Evolutionary conservation across 1,140 invertebrate genomes (phyloP), one percentile per base, ranked within the genome.

Genomic region (Lasioglossum baleicum): DNA sequence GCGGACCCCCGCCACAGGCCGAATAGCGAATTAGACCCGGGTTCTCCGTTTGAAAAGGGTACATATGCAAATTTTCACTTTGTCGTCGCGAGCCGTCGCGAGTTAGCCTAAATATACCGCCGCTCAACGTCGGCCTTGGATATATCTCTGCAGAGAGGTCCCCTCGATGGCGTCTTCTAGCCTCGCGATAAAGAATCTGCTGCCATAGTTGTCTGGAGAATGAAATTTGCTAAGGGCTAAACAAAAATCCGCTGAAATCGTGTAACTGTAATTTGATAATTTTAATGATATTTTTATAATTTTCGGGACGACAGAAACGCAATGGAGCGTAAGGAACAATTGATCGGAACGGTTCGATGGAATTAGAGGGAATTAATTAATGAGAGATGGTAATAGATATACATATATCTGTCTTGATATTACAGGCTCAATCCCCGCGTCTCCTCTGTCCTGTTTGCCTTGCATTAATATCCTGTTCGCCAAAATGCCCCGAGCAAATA

Each of bases 61-160:
- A 56, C 65, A 58, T 79, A 83, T 83, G 82, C 53, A 79, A 78
- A 83, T 83, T 74, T 71, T 83, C 74, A 83, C 70, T 81, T 81
- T 81, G 78, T 56, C 64, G 53, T 63, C 60, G 31, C 53, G 40
- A 31, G 35, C 60, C 35, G 51, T 44, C 58, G 44, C 58, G 42
- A 64, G 56, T 73, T 79, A 44, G 67, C 35, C n/a, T 26, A 31
- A 26, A 65, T 35, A 65, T 42, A 51, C 26, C 17, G 63, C 17
- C 17, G 71, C 7, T 58, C 22, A 8, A 7, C 17, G 7, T 42
- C 22, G 79, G 35, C 58, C 7, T 35, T 42, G 40, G 64, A 51
- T 20, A 81, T 48, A 64, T 65, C 44, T 66, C 61, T 13, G 31
- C 3, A 7, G 53, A 56, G 26, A 26, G 26, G 26, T 58, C 13